Conservation (phyloP, 2,888 invertebrate species). For the Lasiommata megera region DNA sequence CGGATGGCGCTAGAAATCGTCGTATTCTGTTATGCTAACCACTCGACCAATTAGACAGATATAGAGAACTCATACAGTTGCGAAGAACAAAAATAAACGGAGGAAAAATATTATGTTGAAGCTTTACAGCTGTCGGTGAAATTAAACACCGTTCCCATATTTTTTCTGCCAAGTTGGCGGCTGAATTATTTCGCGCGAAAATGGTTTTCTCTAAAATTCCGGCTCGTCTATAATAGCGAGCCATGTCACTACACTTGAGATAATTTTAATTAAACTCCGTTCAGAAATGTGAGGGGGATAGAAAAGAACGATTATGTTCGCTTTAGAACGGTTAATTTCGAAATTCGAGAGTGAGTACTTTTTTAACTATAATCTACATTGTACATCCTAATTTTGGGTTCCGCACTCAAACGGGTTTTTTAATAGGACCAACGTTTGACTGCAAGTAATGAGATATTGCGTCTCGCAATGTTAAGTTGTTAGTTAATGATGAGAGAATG, state of each 20-base stretch:
- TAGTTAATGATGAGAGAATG: too few relatives aligned
- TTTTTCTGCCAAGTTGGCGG: conserved; percentile 20
- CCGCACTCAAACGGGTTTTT: too few relatives aligned
- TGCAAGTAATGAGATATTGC: too few relatives aligned
- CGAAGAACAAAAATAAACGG: neutral
- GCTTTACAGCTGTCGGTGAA: conserved; percentile 3
- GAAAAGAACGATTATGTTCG: conserved; percentile 16
- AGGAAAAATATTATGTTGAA: neutral
- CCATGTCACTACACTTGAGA: conserved; percentile 37
- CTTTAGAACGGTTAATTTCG: neutral
- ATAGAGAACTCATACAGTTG: too few relatives aligned
- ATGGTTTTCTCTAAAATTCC: conserved; percentile 31
- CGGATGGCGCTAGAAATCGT: too few relatives aligned
- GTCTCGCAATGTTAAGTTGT: too few relatives aligned
- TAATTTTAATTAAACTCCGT: conserved; percentile 44
- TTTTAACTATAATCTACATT: too few relatives aligned
- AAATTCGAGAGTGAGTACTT: neutral
- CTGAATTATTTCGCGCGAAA: conserved; percentile 32
- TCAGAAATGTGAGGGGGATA: conserved; percentile 30
- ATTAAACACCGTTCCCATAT: conserved; percentile 18
- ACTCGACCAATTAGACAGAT: too few relatives aligned
- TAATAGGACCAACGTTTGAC: too few relatives aligned
- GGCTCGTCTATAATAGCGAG: conserved; percentile 30
- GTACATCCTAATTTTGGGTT: too few relatives aligned
- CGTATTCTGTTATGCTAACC: too few relatives aligned